These are phyloP conservation scores for Archocentrus centrarchus DNA, from an alignment of 2,113 vertebrate genomes.

Conservation along the genomic window DNA sequence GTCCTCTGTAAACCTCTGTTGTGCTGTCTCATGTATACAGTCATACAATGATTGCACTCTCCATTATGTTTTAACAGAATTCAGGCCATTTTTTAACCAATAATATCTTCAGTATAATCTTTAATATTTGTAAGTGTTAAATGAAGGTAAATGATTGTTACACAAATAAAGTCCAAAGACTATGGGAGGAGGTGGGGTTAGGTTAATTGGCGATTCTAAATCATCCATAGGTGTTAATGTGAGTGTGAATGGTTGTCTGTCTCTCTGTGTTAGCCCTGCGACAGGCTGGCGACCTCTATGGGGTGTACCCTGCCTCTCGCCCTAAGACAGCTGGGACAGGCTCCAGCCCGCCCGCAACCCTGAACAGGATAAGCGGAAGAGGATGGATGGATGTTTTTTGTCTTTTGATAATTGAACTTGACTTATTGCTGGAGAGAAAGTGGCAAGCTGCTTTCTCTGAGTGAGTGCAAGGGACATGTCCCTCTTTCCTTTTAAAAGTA, in stretches of 20 bases:
- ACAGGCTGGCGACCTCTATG: too few relatives aligned
- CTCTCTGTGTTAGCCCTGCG: too few relatives aligned
- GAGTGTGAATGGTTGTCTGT: too few relatives aligned
- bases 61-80: background rate
- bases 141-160: background rate
- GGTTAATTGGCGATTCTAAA: too few relatives aligned
- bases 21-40: background rate
- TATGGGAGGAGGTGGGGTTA: too few relatives aligned
- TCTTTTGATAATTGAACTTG: constrained; percentile 16
- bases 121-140: background rate
- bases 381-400: too few relatives aligned
- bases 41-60: background rate
- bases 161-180: too few relatives aligned
- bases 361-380: too few relatives aligned
- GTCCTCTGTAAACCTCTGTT: constrained; percentile 11
- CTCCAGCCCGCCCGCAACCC: too few relatives aligned
- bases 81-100: background rate
- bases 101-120: background rate
- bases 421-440: constrained; percentile 14
- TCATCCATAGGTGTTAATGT: too few relatives aligned
- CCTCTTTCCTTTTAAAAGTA: constrained; percentile 32
- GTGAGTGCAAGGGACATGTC: constrained; percentile 10
- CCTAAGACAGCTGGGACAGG: too few relatives aligned
- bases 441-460: constrained; percentile 15
- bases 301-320: too few relatives aligned